Evolutionary conservation across 2,113 vertebrate genomes (phyloP).

Genomic region (Malurus cyaneus): DNA sequence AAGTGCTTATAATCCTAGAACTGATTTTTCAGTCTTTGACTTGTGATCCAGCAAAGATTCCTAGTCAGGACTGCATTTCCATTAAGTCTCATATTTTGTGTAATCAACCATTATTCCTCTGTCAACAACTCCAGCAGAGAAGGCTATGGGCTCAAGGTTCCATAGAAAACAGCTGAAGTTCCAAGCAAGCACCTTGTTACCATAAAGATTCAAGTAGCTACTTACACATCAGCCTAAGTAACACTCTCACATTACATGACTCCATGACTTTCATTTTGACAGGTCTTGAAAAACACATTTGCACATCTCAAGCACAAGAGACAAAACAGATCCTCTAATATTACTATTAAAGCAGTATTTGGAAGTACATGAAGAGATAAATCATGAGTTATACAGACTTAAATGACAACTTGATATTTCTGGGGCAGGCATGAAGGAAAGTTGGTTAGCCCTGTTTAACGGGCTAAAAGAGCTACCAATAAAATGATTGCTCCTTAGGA

Average conservation of each 20-base stretch:
- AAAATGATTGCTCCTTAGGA: not conserved
- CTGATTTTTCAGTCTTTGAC: not conserved
- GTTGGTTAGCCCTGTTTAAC: not conserved
- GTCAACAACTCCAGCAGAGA: not conserved
- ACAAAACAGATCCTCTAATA: conserved; percentile 22
- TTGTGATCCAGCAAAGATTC: not conserved
- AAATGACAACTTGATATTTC: conserved; percentile 49
- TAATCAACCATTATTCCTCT: not conserved
- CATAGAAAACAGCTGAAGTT: not conserved
- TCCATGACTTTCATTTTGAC: conserved; percentile 7
- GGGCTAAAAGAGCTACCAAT: not conserved
- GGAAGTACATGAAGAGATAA: conserved; percentile 17
- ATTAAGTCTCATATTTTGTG: not conserved
- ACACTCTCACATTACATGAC: not conserved
- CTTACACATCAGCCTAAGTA: not conserved
- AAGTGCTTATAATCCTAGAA: not conserved
- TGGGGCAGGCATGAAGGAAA: not conserved
- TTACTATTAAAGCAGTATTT: conserved; percentile 22
- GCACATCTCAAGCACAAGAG: conserved; percentile 15
- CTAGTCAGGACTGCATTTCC: not conserved
- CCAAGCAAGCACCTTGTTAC: not conserved
- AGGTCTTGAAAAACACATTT: conserved; percentile 24
- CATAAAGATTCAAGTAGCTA: not conserved
- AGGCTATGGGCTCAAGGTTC: not conserved
- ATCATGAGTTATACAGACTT: not conserved